Evolutionary conservation across 2,797 vertebrate genomes (phyloP).

Genomic region (Sebastes hubbsi): DNA sequence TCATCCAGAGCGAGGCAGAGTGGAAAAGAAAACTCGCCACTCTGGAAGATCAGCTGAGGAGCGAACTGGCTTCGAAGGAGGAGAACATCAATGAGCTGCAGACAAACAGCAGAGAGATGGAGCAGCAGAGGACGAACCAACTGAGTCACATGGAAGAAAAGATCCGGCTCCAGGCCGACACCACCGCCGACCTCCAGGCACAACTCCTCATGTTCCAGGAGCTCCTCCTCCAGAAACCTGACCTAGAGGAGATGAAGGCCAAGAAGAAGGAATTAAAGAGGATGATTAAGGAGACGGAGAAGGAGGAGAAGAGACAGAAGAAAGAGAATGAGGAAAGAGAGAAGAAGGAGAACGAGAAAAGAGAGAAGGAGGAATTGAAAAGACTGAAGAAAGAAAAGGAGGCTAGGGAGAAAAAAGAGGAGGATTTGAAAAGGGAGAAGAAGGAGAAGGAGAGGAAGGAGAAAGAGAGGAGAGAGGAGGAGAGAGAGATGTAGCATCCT

Average conservation of each 20-base stretch:
- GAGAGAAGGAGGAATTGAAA: too few species aligned
- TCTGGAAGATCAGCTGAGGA: too few species aligned
- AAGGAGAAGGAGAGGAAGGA: neutral
- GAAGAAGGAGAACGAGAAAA: neutral
- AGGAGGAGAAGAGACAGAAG: too few species aligned
- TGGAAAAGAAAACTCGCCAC: neutral
- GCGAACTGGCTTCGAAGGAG: neutral
- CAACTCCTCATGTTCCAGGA: too few species aligned
- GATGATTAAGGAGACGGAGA: too few species aligned
- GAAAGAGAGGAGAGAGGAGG: too few species aligned
- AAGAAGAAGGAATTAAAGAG: too few species aligned
- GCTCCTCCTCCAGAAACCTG: too few species aligned
- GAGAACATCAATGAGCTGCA: neutral
- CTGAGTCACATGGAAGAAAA: neutral
- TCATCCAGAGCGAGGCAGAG: neutral
- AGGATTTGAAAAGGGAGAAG: neutral
- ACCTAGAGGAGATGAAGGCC: too few species aligned
- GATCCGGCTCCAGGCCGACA: neutral
- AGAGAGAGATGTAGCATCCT: neutral
- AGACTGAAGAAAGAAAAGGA: too few species aligned
- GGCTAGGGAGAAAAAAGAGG: neutral
- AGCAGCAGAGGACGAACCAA: neutral
- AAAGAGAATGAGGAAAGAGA: neutral
- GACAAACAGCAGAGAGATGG: neutral
- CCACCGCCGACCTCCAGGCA: neutral